phyloP scores from a whole-genome alignment of 2,888 invertebrate species.

The Dione vanillae region DNA sequence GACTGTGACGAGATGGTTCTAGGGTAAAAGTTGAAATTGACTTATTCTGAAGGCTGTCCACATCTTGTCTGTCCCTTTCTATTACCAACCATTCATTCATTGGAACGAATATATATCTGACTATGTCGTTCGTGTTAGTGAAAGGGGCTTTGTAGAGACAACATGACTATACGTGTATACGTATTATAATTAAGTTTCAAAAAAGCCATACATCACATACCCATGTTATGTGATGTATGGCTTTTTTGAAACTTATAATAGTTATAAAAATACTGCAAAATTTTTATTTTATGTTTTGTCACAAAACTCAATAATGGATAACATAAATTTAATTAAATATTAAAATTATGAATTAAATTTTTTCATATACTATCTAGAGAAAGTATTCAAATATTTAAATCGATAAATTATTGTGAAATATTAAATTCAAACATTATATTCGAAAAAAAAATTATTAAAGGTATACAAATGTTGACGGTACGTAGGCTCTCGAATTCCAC shows the following conservation, averaged over 20 bases:
- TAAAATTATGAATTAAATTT: neutral
- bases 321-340: neutral
- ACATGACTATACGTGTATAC: constrained; percentile 23
- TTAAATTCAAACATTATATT: neutral
- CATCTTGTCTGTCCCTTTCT: constrained; percentile 45
- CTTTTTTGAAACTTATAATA: neutral
- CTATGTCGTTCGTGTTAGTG: constrained; percentile 47
- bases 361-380: neutral
- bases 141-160: constrained; percentile 45
- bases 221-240: neutral
- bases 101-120: constrained; percentile 40
- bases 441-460: neutral
- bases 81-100: constrained; percentile 44
- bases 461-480: constrained; percentile 40
- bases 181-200: too few species aligned
- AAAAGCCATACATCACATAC: too few species aligned
- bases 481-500: constrained; percentile 81
- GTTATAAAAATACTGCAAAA: neutral
- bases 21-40: constrained; percentile 41
- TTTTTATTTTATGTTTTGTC: neutral
- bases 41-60: constrained; percentile 46
- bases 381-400: too few species aligned
- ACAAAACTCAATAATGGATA: neutral
- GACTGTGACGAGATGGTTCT: constrained; percentile 33
- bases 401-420: neutral